A percentile compares a stretch with the other conserved stretches of the same genome.
phyloP scores from a whole-genome alignment of 2,113 vertebrate species.

The Leptocoma aspasia region DNA sequence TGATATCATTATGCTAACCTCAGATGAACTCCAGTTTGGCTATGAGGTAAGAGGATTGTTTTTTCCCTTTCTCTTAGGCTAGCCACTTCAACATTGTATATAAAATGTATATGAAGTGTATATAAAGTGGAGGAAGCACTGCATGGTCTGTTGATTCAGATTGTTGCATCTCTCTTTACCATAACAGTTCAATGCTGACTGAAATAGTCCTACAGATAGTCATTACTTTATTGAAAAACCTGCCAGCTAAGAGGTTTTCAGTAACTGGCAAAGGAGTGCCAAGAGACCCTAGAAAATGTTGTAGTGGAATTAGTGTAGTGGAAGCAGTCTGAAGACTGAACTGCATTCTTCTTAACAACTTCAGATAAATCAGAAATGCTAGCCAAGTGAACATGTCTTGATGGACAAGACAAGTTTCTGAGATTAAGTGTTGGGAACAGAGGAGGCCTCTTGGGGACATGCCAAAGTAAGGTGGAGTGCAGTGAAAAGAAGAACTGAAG shows the following conservation, averaged over 20 bases:
- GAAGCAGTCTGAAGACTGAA: not conserved
- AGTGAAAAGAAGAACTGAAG: conserved; percentile 26
- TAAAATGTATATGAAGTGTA: not conserved
- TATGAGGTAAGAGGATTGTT: conserved; percentile 81
- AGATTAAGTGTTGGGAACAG: conserved; percentile 66
- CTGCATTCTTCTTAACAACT: not conserved
- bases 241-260: not conserved
- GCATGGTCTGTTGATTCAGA: not conserved
- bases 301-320: not conserved
- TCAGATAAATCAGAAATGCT: not conserved
- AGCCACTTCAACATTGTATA: not conserved
- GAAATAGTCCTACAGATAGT: not conserved
- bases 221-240: not conserved
- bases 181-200: not conserved
- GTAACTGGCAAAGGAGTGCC: not conserved
- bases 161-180: not conserved
- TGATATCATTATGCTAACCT: conserved; percentile 98
- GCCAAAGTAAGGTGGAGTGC: not conserved
- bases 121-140: not conserved
- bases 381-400: not conserved
- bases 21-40: conserved; percentile 96
- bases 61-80: not conserved
- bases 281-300: not conserved
- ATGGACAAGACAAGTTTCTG: conserved; percentile 65
- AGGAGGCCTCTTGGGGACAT: conserved; percentile 56